Evolutionary conservation across 2,113 vertebrate genomes (phyloP).

Genomic region (Datnioides undecimradiatus): DNA sequence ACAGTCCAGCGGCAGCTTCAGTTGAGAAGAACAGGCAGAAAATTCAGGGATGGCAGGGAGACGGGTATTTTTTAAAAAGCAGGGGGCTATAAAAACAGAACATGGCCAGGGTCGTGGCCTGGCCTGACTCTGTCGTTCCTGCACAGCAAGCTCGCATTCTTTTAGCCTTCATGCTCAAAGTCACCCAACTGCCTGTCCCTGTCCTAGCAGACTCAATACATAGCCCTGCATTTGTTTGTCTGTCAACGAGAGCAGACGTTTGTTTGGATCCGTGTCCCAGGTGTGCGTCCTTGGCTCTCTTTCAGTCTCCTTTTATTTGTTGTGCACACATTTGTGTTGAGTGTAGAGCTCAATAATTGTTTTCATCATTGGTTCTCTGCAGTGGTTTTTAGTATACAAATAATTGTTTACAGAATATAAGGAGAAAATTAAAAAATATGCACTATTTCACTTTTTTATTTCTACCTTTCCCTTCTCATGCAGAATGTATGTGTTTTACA

Average conservation of each 20-base stretch:
- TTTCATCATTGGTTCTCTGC: neutral
- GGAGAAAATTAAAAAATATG: neutral
- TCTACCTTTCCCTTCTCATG: neutral
- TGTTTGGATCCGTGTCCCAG: slow-evolving; percentile 45
- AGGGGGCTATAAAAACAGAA: slow-evolving; percentile 76
- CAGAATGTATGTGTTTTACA: neutral
- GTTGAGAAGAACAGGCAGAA: slow-evolving; percentile 4
- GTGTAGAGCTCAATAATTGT: neutral
- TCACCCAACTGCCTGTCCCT: slow-evolving; percentile 16
- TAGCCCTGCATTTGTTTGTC: slow-evolving; percentile 37
- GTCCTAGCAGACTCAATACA: slow-evolving; percentile 23
- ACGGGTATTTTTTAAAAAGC: slow-evolving; percentile 47
- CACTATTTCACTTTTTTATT: neutral
- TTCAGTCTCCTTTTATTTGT: neutral
- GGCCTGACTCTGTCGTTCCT: slow-evolving; percentile 54
- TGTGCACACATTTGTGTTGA: neutral
- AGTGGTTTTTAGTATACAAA: neutral
- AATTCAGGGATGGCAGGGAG: slow-evolving; percentile 24
- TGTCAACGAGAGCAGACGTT: slow-evolving; percentile 24
- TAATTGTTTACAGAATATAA: neutral
- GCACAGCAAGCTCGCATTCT: slow-evolving; percentile 64
- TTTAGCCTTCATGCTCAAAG: slow-evolving; percentile 40
- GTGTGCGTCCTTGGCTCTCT: slow-evolving; percentile 12
- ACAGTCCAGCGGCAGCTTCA: slow-evolving; percentile 28
- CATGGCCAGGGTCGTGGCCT: slow-evolving; percentile 67